Evolutionary conservation across 2,113 vertebrate genomes (phyloP), one percentile per base, ranked within the genome.

Genomic region (Brevimyrus niger): DNA sequence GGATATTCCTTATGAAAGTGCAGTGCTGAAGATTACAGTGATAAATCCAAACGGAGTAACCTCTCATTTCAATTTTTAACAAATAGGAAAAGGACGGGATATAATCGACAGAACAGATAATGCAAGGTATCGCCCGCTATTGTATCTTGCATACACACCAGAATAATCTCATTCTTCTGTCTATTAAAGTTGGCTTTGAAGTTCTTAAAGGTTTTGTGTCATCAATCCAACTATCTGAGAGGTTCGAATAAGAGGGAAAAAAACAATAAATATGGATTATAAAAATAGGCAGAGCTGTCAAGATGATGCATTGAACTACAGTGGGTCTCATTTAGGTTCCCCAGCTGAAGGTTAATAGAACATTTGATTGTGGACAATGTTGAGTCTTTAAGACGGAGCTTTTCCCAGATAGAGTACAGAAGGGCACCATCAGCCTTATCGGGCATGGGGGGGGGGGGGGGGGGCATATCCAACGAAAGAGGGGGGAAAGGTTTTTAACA

Each of bases 1-100:
- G 31, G 38, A 84, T 86, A 86, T 42, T n/a, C 19, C 85, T n/a
- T 42, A 44, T 61, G 84, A 31, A 89, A 87, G 21, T 55, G 31
- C 85, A 53, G 27, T 55, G 48, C 27, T 87, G 85, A 51, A 87
- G 47, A 51, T 86, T n/a, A 61, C 87, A 46, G 3, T 46, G 38
- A 87, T 61, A 87, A 65, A 87, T 87, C 48, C 55, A 11, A 44
- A 44, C 53, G 21, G 17, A 50, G 35, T 46, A 58, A 27, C 88
- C 19, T 91, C 89, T 69, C 95, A 97, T 97, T 97, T 97, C 93
- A 97, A 94, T 93, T 98, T 99, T 92, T 98, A 80, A 31, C 38
- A 84, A 31, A 88, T 48, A 86, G 27, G 53, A 47, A 11, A 7
- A 76, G 58, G 61, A 83, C 46, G 42, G 44, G 31, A 85, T 42